Base-by-base conservation (phyloP, 2,888 invertebrate species). In the Mimas tiliae region DNA sequence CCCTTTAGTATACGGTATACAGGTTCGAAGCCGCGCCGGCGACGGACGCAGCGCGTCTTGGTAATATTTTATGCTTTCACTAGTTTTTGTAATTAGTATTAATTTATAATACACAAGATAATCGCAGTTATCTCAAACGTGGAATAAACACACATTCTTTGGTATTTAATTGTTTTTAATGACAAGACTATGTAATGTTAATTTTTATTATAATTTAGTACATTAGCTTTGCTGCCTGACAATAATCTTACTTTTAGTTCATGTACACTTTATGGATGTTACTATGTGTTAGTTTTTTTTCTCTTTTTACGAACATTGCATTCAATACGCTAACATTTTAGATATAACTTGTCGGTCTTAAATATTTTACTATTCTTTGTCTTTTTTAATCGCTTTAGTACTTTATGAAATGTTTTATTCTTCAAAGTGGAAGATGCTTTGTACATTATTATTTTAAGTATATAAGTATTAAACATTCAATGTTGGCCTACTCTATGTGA, bases 191-290 rank as follows among this genome's bases (percentile, higher is more conserved):
- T 75, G 71, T 81, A 78, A 79, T 76, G 73, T 84, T 83, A 82
- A 79, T 83, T 81, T 82, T 78, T 77, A 75, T 81, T 70, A 74
- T 75, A 67, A 73, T 76, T 79, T 85, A 83, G 81, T 82, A 76
- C 72, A 78, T 80, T 84, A 83, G 84, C 81, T 82, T 86, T 85
- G 89, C 88, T 90, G 90, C 83, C 82, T 83, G 91, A 90, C 88
- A 90, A 89, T 89, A 89, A 88, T 81, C 70, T 81, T 82, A 79
- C 76, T 69, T 83, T 87, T 83, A 84, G 78, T 86, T 85, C 72
- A 74, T 82, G 73, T 78, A 71, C 63, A 51, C 34, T 64, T 76
- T 79, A 82, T 70, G 82, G 82, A 83, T 87, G 79, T 86, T 81
- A 78, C 74, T 78, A 74, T 76, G 79, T 77, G 73, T 78, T 74